phyloP scores from a whole-genome alignment of 2,797 vertebrate species.

The Nothura maculosa region DNA sequence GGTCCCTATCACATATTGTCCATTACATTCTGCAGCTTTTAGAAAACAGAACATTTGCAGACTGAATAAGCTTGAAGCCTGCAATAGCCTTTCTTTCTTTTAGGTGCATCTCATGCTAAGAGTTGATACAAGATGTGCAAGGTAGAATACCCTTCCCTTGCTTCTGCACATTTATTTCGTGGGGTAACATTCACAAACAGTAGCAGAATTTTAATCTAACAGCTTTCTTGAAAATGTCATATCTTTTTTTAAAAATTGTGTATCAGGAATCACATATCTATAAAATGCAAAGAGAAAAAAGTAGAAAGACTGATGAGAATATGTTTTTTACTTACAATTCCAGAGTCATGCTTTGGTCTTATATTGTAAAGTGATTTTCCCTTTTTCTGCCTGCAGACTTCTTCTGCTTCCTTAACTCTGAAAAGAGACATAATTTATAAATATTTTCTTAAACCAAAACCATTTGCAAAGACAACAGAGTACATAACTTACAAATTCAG shows the following conservation, averaged over 20 bases:
- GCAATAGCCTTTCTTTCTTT: not conserved
- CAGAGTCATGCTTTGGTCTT: constrained; percentile 94
- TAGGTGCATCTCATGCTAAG: not conserved
- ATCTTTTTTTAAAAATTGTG: not conserved
- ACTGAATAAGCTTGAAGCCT: not conserved
- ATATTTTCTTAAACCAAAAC: not conserved
- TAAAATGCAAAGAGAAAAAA: not conserved
- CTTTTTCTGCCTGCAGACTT: constrained; percentile 93
- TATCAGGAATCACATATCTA: not conserved
- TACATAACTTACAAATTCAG: not conserved
- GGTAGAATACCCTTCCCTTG: not conserved
- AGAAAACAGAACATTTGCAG: not conserved
- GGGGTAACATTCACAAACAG: not conserved
- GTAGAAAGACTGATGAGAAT: not conserved
- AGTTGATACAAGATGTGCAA: not conserved
- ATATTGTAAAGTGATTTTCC: constrained; percentile 94
- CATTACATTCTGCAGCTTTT: not conserved
- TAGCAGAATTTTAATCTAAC: not conserved
- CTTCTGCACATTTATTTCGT: not conserved
- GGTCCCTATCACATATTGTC: not conserved
- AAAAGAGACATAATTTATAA: constrained; percentile 31
- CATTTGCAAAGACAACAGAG: not conserved
- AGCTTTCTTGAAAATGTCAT: not conserved
- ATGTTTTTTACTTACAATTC: constrained; percentile 88
- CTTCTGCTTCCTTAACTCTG: constrained; percentile 94